Evolutionary conservation across 2,113 vertebrate genomes (phyloP).

Genomic region (Tragelaphus scriptus): DNA sequence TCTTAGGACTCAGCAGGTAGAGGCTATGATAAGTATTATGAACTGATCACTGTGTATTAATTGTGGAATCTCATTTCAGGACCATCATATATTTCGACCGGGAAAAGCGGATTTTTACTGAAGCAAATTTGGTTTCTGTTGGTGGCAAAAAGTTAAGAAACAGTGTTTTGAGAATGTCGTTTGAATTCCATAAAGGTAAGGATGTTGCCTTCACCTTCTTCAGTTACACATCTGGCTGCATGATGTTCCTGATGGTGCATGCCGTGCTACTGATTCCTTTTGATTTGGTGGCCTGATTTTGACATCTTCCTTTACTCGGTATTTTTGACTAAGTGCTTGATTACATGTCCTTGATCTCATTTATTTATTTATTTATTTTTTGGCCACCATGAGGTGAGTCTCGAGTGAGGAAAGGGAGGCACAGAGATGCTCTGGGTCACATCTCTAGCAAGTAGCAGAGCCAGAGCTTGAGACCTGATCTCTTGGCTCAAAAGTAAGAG

Average conservation of each 20-base stretch:
- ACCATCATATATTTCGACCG: conserved; percentile 89
- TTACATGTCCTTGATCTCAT: background rate
- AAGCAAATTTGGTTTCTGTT: conserved; percentile 77
- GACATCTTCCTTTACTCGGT: background rate
- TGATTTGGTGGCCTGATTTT: background rate
- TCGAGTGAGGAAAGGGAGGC: background rate
- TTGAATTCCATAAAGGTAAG: conserved; percentile 94
- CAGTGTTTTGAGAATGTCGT: conserved; percentile 88
- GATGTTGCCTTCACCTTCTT: background rate
- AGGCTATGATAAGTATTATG: background rate
- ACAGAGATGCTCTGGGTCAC: background rate
- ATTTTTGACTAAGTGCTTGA: background rate
- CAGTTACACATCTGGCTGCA: background rate
- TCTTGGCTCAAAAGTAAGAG: background rate
- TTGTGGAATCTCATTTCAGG: conserved; percentile 75
- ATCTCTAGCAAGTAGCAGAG: background rate
- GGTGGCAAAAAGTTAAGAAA: conserved; percentile 79
- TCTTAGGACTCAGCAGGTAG: background rate
- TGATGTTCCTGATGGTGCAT: background rate
- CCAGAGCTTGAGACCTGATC: background rate
- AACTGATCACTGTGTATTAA: background rate
- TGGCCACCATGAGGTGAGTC: background rate
- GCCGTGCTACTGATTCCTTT: background rate
- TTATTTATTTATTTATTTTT: background rate
- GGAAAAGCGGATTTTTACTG: conserved; percentile 85